Conservation (phyloP, 2,888 invertebrate genomes). For the Thysanoteuthis rhombus region DNA sequence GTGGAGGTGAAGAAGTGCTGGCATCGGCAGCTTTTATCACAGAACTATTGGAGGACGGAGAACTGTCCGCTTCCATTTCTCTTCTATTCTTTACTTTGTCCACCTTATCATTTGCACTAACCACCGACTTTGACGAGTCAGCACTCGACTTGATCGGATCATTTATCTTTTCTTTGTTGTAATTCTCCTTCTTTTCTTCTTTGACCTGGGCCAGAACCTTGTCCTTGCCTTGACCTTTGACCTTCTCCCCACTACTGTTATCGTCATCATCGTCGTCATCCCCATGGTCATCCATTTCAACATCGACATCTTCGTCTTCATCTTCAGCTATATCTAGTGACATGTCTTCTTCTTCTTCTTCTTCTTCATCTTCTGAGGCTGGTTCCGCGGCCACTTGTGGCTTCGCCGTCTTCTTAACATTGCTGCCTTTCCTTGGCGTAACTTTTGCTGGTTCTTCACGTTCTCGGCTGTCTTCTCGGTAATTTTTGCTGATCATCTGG, state of each 20-base stretch:
- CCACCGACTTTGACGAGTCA: not conserved
- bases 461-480: not conserved
- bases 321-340: conserved; percentile 36
- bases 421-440: not conserved
- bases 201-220: not conserved
- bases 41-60: not conserved
- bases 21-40: not conserved
- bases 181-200: conserved; percentile 12
- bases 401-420: not conserved
- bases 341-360: conserved; percentile 39
- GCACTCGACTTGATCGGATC: not conserved
- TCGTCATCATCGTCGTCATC: conserved; percentile 37
- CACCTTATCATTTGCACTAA: not conserved
- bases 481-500: not conserved
- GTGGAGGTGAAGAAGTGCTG: not conserved
- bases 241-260: conserved; percentile 33
- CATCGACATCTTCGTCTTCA: conserved; percentile 34
- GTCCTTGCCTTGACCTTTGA: not conserved
- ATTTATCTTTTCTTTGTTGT: not conserved
- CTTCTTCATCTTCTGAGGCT: conserved; percentile 35
- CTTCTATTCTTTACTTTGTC: not conserved
- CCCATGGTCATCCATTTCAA: conserved; percentile 34
- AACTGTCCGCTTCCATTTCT: not conserved
- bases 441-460: not conserved
- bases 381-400: conserved; percentile 35